Evolutionary conservation across 2,113 vertebrate species (phyloP), one percentile per base, ranked within the genome.

Genomic region (Myxocyprinus asiaticus): DNA sequence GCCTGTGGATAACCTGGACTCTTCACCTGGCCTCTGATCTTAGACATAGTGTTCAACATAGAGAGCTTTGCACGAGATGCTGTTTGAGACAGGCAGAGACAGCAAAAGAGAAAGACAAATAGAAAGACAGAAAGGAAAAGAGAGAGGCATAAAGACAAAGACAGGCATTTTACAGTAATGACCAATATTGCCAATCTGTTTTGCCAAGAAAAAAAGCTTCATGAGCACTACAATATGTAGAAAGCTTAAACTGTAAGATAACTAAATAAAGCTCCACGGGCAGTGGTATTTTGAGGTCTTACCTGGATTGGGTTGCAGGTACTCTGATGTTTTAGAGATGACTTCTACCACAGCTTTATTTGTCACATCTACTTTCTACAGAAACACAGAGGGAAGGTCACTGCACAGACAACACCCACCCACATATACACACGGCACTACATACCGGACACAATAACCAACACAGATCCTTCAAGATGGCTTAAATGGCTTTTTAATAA

Each of bases 281-380:
- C 12, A 14, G 2, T 14, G 1, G 12, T 56, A 14, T 56, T 58
- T 15, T 58, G 6, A 15, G 55, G n/a, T 44, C 89, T 90, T 87
- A 99, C 98, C 97, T 84, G 98, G 98, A 89, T 99, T 99, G 3
- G 98, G 98, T 82, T 99, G 98, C 76, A 99, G 94, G 90, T 99
- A 99, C 86, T 99, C 98, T 0, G 95, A 98, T 43, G 98, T 99
- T 88, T 97, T 96, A 83, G 96, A 95, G 88, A 99, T 91, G 0
- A 99, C 94, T 84, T 99, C 97, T 12, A 93, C 86, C 50, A 99
- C 97, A 0, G 98, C 96, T 91, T 98, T 99, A 91, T 94, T 98
- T 85, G 98, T 99, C 81, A 99, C 90, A 70, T 99, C 98, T 89
- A 98, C 97, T 90, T 99, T 99, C 98, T 99, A 83, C 42, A 81